Conservation (phyloP, 1,140 invertebrate species). For the Heliconius eleuchia region DNA sequence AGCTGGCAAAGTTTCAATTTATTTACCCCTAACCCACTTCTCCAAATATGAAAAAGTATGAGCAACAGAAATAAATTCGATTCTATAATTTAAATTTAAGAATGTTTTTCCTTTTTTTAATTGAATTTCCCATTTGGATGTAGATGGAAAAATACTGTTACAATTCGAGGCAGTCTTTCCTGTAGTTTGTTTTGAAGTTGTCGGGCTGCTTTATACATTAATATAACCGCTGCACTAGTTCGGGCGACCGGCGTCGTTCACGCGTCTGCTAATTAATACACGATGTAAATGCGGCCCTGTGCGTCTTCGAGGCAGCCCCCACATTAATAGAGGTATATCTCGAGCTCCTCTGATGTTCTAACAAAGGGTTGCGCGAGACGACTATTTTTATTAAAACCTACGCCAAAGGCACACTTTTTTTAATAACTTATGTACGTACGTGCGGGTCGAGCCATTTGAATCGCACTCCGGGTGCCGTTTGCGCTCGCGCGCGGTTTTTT, state of each 20-base stretch:
- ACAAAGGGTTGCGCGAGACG: conserved; percentile 76
- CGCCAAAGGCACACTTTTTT: conserved; percentile 77
- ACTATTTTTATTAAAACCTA: conserved; percentile 81
- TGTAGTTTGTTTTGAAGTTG: conserved; percentile 14
- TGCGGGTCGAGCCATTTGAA: conserved; percentile 78
- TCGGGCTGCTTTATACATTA: not conserved
- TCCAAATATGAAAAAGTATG: conserved; percentile 42
- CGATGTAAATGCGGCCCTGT: conserved; percentile 60
- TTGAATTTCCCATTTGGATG: conserved; percentile 24
- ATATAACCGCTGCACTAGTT: not conserved
- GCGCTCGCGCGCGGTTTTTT: conserved; percentile 67
- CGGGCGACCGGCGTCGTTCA: not conserved
- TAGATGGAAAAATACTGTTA: conserved; percentile 22
- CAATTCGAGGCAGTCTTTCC: conserved; percentile 7
- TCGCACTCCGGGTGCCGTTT: conserved; percentile 72
- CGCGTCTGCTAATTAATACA: conserved; percentile 56
- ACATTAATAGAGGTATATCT: conserved; percentile 74
- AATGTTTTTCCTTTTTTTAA: conserved; percentile 32
- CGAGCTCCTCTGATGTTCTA: conserved; percentile 72
- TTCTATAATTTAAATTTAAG: conserved; percentile 37
- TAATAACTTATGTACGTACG: conserved; percentile 81
- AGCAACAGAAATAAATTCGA: conserved; percentile 39
- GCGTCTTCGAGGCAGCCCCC: conserved; percentile 72
- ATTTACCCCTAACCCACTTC: conserved; percentile 41
- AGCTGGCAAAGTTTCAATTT: conserved; percentile 43